A percentile compares a stretch with the other conserved stretches of the same genome.
Conservation (phyloP, 1,140 invertebrate genomes). For the Anoplophora glabripennis region DNA sequence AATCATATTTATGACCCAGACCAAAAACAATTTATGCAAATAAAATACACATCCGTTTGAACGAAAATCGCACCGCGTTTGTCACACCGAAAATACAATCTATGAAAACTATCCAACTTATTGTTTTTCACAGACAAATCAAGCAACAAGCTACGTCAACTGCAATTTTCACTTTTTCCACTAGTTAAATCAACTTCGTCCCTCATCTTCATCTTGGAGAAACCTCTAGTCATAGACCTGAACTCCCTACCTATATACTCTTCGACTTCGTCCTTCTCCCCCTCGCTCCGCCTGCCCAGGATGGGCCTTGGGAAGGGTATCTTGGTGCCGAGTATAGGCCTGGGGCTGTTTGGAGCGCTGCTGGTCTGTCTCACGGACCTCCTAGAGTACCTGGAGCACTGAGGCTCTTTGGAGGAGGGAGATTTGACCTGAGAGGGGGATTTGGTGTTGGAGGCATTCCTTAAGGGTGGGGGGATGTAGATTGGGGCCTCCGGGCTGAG, state of each 20-base stretch:
- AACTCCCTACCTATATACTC: constrained; percentile 39
- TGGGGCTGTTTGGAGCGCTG: constrained; percentile 24
- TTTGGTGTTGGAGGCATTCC: constrained; percentile 15
- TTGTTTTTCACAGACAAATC: background rate
- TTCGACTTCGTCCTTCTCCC: constrained; percentile 22
- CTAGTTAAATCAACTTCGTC: constrained; percentile 26
- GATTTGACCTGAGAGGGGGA: constrained; percentile 4
- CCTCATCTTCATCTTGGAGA: constrained; percentile 35
- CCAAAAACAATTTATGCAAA: no score
- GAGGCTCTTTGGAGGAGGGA: constrained; percentile 5
- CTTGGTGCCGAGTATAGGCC: constrained; percentile 42
- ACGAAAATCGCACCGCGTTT: background rate
- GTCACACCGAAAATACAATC: background rate
- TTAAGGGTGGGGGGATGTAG: constrained; percentile 28
- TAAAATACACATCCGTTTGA: background rate
- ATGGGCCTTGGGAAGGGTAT: constrained; percentile 38
- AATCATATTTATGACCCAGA: no score
- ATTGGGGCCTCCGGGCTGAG: constrained; percentile 35
- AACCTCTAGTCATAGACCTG: constrained; percentile 31
- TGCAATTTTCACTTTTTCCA: constrained; percentile 16
- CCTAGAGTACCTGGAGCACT: constrained; percentile 41
- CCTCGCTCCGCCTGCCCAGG: constrained; percentile 35
- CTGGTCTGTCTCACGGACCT: constrained; percentile 29
- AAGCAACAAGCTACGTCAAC: constrained; percentile 2
- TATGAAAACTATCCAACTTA: background rate